phyloP scores from a whole-genome alignment of 2,113 vertebrate species.

The Daboia siamensis region DNA sequence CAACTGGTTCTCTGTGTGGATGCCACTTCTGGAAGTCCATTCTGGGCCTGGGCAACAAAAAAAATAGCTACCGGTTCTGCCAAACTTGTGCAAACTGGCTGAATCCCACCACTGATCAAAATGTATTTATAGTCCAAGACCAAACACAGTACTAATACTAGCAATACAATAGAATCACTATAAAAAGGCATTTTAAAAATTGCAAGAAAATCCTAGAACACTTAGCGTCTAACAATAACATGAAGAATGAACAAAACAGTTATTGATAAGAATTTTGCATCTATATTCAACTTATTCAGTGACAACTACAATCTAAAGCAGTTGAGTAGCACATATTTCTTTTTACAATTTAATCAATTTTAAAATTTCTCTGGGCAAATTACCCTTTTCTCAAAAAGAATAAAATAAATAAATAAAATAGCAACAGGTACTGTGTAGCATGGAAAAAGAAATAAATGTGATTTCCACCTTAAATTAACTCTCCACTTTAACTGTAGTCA shows the following conservation, averaged over 20 bases:
- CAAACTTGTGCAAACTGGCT: too few relatives aligned
- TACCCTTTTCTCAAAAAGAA: background rate
- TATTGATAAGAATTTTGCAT: background rate
- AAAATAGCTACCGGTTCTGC: too few relatives aligned
- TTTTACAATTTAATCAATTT: background rate
- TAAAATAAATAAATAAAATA: background rate
- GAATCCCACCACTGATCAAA: background rate
- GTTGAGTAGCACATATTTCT: background rate
- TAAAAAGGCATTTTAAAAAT: background rate
- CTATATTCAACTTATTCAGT: background rate
- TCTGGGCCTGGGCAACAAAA: too few relatives aligned
- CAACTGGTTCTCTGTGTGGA: too few relatives aligned
- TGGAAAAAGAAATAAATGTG: too few relatives aligned
- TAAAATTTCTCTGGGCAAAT: background rate
- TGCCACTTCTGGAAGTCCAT: too few relatives aligned
- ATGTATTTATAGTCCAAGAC: background rate
- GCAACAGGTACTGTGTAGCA: background rate
- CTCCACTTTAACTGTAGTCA: background rate
- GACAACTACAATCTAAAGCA: background rate
- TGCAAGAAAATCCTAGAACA: background rate
- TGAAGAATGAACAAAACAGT: background rate
- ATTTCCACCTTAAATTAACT: background rate
- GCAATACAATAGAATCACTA: background rate
- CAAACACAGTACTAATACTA: background rate
- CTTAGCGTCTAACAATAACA: background rate